These are phyloP conservation scores for Anthophora plumipes DNA, from an alignment of 2,888 invertebrate species.

Conservation along the genomic window DNA sequence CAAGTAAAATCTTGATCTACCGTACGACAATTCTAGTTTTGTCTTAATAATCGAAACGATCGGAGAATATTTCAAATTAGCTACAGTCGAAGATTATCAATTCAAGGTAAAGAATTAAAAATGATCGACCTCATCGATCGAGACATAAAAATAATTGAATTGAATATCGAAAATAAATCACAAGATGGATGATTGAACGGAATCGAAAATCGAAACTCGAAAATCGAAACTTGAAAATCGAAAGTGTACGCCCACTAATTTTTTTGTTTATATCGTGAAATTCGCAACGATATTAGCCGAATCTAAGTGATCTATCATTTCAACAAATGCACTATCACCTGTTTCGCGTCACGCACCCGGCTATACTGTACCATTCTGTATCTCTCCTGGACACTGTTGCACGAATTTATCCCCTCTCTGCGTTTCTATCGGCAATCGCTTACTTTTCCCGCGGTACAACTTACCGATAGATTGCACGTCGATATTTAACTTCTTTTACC, in stretches of 20 bases:
- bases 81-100: slow-evolving; percentile 6
- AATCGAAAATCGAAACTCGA: background rate
- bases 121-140: background rate
- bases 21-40: background rate
- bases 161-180: background rate
- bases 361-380: slow-evolving; percentile 73
- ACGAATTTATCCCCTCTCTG: slow-evolving; percentile 76
- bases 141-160: background rate
- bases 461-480: slow-evolving; percentile 40
- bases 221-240: slow-evolving; percentile 26
- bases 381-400: slow-evolving; percentile 74
- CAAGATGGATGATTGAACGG: slow-evolving; percentile 9
- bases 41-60: background rate
- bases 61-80: background rate
- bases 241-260: no score
- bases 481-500: slow-evolving; percentile 24
- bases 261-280: slow-evolving; percentile 1
- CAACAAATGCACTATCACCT: slow-evolving; percentile 53
- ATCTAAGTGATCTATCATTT: slow-evolving; percentile 26
- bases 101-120: slow-evolving; percentile 2
- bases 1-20: background rate
- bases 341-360: slow-evolving; percentile 54
- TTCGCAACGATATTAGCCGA: slow-evolving; percentile 1
- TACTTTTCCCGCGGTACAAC: slow-evolving; percentile 39
- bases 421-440: slow-evolving; percentile 28